Evolutionary conservation across 2,113 vertebrate genomes (phyloP).

Genomic region (Calonectris borealis): DNA sequence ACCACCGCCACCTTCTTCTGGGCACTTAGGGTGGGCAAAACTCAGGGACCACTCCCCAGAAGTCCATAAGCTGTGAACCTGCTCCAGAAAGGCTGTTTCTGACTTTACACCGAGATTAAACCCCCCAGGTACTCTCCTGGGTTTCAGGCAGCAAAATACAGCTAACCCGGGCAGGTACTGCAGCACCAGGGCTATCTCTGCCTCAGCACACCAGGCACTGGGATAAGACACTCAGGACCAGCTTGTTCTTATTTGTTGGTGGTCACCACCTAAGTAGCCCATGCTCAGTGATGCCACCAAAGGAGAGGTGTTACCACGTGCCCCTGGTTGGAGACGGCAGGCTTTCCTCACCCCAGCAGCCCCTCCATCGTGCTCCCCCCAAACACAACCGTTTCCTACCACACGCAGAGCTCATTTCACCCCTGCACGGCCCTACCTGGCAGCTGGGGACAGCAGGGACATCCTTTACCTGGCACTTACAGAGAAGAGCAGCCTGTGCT

Average conservation of each 20-base stretch:
- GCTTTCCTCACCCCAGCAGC: not conserved
- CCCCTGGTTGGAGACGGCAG: not conserved
- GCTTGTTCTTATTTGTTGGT: accelerated
- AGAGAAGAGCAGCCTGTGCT: accelerated
- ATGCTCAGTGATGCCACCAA: accelerated
- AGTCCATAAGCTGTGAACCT: not conserved
- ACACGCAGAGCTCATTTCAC: not conserved
- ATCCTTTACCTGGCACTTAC: accelerated
- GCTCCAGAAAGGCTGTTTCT: not conserved
- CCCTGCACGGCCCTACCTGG: not conserved
- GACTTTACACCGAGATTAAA: not conserved
- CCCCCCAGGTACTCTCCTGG: too few species aligned
- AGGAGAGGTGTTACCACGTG: accelerated
- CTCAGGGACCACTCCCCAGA: accelerated
- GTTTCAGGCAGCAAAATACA: not conserved
- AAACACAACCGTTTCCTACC: not conserved
- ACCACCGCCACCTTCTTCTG: not conserved
- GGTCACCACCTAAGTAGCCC: too few species aligned
- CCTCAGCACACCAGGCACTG: not conserved
- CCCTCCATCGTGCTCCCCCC: accelerated
- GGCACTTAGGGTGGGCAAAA: not conserved
- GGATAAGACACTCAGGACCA: not conserved
- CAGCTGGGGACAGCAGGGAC: accelerated
- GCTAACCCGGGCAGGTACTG: not conserved
- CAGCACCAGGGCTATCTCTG: not conserved